Conservation (phyloP, 2,797 vertebrate species). For the Taenioides sp. region DNA sequence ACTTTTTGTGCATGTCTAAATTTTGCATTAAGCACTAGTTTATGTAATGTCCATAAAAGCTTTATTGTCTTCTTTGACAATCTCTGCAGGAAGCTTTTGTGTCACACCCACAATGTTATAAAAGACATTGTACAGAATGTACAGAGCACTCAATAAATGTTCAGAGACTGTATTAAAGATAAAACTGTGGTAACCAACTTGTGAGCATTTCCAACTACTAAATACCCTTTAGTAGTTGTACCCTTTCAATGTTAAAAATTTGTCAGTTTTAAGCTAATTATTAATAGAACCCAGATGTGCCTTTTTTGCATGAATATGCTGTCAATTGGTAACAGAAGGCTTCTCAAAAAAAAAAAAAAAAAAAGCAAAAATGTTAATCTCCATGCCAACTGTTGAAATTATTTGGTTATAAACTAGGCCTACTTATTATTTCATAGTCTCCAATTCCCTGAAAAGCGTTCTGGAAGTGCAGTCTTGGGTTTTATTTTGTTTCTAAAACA, state of each 20-base stretch:
- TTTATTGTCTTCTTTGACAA: slow-evolving; percentile 18
- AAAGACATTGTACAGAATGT: background rate
- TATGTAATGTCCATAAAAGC: slow-evolving; percentile 19
- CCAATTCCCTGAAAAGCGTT: background rate
- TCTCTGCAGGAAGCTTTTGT: slow-evolving; percentile 8
- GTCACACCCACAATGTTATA: background rate
- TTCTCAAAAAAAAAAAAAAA: no score
- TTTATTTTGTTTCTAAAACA: slow-evolving; percentile 22
- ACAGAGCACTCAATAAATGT: background rate
- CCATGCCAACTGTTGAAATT: no score
- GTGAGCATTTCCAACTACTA: background rate
- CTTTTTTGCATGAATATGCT: no score
- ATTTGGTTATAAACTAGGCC: no score
- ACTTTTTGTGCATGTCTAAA: background rate
- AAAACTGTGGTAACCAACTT: background rate
- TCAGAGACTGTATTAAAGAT: no score
- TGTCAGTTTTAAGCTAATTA: background rate
- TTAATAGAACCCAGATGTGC: no score
- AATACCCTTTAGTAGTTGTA: no score
- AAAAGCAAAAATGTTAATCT: no score
- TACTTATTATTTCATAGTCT: background rate
- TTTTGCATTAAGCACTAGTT: background rate
- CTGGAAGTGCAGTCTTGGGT: background rate
- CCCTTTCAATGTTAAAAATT: background rate
- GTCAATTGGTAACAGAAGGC: no score